Conservation (phyloP, 2,113 vertebrate species). For the Thinocorus orbignyianus region DNA sequence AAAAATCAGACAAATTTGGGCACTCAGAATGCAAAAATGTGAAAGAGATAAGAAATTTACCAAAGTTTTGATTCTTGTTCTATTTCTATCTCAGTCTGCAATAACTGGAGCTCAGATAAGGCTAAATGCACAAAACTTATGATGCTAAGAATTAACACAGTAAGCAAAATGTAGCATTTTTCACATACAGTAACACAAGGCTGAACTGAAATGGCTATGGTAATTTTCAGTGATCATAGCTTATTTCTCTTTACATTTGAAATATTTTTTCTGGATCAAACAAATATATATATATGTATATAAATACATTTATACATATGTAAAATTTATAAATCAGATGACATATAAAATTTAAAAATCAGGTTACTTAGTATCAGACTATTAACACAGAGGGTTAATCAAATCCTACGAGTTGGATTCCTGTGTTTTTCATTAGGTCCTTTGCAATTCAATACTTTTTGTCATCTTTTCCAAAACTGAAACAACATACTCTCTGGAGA, state of each 20-base stretch:
- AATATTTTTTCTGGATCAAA: neutral
- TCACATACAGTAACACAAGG: neutral
- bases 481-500: neutral
- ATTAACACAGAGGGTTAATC: neutral
- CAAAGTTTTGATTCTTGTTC: neutral
- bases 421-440: neutral
- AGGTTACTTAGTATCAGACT: neutral
- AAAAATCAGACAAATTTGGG: neutral
- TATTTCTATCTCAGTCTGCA: neutral
- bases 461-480: neutral
- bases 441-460: neutral
- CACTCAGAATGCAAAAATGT: neutral
- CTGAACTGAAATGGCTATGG: neutral
- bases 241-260: neutral
- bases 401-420: neutral
- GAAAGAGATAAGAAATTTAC: neutral
- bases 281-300: neutral
- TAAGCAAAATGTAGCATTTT: neutral
- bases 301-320: neutral
- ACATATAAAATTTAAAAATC: neutral
- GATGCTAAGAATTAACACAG: neutral
- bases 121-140: neutral
- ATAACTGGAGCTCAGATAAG: neutral
- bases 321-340: neutral
- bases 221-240: neutral